Conservation (phyloP, 2,113 vertebrate genomes). For the Mirza zaza region DNA sequence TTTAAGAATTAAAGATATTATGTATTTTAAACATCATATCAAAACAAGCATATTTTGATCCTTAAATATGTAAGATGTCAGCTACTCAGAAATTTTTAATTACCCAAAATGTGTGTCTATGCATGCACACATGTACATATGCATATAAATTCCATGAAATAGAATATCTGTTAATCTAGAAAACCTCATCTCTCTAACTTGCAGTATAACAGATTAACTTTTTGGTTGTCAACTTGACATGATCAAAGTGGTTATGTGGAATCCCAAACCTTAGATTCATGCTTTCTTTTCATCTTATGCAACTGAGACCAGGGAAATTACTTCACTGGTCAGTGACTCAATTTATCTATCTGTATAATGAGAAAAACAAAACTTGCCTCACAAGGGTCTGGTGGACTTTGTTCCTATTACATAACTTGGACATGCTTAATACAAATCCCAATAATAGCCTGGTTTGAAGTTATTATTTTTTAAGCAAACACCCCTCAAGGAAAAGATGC, state of each 20-base stretch:
- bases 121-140: neutral
- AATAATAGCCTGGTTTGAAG: constrained; percentile 41
- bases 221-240: constrained; percentile 34
- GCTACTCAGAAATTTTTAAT: neutral
- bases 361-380: constrained; percentile 73
- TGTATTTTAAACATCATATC: constrained; percentile 16
- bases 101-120: neutral
- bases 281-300: constrained; percentile 56
- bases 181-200: constrained; percentile 28
- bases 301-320: constrained; percentile 43
- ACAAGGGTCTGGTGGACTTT: constrained; percentile 44
- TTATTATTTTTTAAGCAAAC: constrained; percentile 70
- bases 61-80: neutral
- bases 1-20: constrained; percentile 41
- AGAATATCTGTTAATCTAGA: constrained; percentile 27
- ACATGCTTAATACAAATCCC: constrained; percentile 64
- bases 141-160: constrained; percentile 19
- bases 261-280: constrained; percentile 37
- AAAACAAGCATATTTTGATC: neutral
- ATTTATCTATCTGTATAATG: constrained; percentile 50
- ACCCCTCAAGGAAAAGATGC: constrained; percentile 65
- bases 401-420: constrained; percentile 66
- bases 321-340: constrained; percentile 58
- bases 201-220: constrained; percentile 34
- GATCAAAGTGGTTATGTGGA: constrained; percentile 62